phyloP scores from a whole-genome alignment of 2,113 vertebrate species.

The Bettongia penicillata region DNA sequence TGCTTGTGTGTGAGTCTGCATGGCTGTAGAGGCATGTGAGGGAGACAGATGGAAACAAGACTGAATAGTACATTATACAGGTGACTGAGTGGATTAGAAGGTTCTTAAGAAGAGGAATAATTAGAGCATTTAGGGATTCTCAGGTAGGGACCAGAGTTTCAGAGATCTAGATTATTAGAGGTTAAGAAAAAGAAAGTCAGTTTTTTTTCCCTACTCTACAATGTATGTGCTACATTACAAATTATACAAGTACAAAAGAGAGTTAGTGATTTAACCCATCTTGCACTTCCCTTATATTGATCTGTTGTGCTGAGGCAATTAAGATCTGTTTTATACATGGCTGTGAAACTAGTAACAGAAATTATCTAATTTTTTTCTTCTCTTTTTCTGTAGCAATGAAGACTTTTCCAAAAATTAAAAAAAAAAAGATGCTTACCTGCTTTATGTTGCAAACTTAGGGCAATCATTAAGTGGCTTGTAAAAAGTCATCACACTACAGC shows the following conservation, averaged over 20 bases:
- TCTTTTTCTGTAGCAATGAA: not conserved
- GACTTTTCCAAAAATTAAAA: not conserved
- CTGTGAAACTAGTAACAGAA: not conserved
- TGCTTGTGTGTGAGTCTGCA: not conserved
- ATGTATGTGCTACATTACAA: slow-evolving; percentile 43
- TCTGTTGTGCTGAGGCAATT: slow-evolving; percentile 38
- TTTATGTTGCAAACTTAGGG: not conserved
- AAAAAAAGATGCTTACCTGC: not conserved
- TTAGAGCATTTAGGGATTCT: not conserved
- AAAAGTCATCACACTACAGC: not conserved
- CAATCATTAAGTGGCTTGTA: not conserved
- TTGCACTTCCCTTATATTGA: slow-evolving; percentile 36
- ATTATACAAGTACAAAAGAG: slow-evolving; percentile 38
- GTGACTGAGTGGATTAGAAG: not conserved
- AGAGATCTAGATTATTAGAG: slow-evolving; percentile 9
- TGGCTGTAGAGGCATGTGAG: not conserved
- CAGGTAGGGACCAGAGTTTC: not conserved
- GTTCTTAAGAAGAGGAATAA: not conserved
- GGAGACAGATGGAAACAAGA: slow-evolving; percentile 16
- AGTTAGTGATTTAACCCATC: not conserved
- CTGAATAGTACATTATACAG: slow-evolving; percentile 16
- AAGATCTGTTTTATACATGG: slow-evolving; percentile 33
- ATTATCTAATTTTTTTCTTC: not conserved
- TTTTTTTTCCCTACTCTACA: not conserved
- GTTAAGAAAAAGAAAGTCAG: not conserved